phyloP scores from a whole-genome alignment of 1,140 invertebrate genomes.

The Anagrus nilaparvatae region DNA sequence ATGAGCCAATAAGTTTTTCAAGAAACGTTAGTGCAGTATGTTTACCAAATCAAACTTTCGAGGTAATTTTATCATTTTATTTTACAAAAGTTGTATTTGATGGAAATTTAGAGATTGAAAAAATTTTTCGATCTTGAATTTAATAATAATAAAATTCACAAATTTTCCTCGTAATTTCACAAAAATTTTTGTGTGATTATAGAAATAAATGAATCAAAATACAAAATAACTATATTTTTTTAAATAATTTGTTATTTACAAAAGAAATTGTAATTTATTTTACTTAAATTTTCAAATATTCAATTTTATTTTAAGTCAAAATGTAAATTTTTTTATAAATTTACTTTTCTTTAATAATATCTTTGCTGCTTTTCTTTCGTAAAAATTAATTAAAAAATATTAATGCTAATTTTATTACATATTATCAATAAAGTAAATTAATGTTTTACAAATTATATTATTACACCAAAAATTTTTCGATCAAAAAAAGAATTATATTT shows the following conservation, averaged over 20 bases:
- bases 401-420: not conserved
- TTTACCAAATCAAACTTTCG: constrained; percentile 40
- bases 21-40: constrained; percentile 48
- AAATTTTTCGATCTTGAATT: not conserved
- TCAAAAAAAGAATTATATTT: too few relatives aligned
- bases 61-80: constrained; percentile 25
- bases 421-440: too few relatives aligned
- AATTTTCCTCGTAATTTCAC: too few relatives aligned
- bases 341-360: not conserved
- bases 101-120: not conserved
- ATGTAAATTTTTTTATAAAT: not conserved
- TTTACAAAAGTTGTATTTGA: constrained; percentile 1
- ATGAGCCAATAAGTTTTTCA: constrained; percentile 42
- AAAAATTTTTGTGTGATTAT: not conserved
- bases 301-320: constrained; percentile 8
- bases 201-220: not conserved
- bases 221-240: not conserved
- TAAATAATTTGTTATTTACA: too few relatives aligned
- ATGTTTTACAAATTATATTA: too few relatives aligned
- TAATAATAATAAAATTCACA: not conserved
- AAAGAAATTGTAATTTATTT: too few relatives aligned
- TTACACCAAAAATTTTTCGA: too few relatives aligned
- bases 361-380: not conserved
- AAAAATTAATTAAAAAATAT: not conserved
- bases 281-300: not conserved